Conservation (phyloP, 2,113 vertebrate species). For the Calypte anna region DNA sequence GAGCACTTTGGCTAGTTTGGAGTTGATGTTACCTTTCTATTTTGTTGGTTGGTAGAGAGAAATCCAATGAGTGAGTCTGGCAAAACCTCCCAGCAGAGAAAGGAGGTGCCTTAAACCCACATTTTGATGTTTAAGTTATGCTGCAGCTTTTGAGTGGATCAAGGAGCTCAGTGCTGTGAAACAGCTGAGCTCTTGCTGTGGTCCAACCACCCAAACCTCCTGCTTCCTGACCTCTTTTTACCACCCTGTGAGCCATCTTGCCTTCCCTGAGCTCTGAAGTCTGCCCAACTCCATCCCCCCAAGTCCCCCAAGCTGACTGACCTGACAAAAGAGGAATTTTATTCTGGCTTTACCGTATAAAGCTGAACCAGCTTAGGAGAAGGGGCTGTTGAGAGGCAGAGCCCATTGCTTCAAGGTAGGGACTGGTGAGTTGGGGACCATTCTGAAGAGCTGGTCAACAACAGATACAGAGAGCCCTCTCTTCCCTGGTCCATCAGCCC, state of each 20-base stretch:
- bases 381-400: neutral
- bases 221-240: neutral
- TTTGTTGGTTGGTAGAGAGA: neutral
- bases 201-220: neutral
- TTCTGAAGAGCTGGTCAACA: neutral
- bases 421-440: rapidly evolving
- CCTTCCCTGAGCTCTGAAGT: neutral
- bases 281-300: neutral
- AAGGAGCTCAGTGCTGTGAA: neutral
- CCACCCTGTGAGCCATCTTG: neutral
- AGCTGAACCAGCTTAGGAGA: neutral
- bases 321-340: neutral
- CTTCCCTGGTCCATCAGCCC: neutral
- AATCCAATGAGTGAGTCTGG: neutral
- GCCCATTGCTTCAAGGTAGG: neutral
- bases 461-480: rapidly evolving
- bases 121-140: neutral
- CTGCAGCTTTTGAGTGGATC: neutral
- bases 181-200: neutral
- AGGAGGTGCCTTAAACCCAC: neutral
- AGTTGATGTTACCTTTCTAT: neutral
- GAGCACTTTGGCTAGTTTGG: neutral
- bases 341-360: neutral
- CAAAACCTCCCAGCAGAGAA: neutral
- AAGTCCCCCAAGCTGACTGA: too few species aligned